phyloP scores from a whole-genome alignment of 2,888 invertebrate genomes.

The Athalia rosae region DNA sequence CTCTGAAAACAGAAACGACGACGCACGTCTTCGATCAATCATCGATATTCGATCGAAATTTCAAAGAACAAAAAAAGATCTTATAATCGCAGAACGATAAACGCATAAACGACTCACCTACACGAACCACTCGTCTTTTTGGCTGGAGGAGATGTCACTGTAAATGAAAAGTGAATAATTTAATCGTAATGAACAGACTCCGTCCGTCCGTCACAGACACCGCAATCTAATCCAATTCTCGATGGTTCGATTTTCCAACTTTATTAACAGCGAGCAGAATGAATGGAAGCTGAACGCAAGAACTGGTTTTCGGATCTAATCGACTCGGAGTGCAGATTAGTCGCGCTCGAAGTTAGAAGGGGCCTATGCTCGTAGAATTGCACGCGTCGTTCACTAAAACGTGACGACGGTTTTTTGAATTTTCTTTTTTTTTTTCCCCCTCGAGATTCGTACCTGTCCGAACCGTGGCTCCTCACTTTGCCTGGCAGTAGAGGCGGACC shows the following conservation, averaged over 20 bases:
- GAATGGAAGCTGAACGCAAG: no score
- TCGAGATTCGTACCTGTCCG: slow-evolving; percentile 71
- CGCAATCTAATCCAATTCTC: neutral
- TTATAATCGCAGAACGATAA: neutral
- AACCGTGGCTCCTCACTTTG: slow-evolving; percentile 79
- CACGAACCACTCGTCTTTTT: slow-evolving; percentile 96
- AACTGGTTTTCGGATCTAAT: no score
- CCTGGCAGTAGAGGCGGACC: slow-evolving; percentile 85
- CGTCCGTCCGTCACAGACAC: neutral
- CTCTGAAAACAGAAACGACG: slow-evolving; percentile 69
- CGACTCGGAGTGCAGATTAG: no score
- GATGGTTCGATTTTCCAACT: neutral
- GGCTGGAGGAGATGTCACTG: slow-evolving; percentile 77
- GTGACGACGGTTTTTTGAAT: neutral
- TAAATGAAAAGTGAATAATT: slow-evolving; percentile 49
- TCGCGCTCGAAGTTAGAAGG: neutral
- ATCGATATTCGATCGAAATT: neutral
- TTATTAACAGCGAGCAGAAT: no score
- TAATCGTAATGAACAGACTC: neutral
- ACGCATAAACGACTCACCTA: slow-evolving; percentile 74
- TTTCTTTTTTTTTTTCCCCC: slow-evolving; percentile 46
- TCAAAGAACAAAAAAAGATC: neutral
- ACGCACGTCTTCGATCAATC: no score
- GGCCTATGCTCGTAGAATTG: neutral
- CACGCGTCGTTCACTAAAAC: neutral